These are phyloP conservation scores for Acropora yongei DNA, from an alignment of 64 coral and sea anemone genomes.

Conservation along the genomic window DNA sequence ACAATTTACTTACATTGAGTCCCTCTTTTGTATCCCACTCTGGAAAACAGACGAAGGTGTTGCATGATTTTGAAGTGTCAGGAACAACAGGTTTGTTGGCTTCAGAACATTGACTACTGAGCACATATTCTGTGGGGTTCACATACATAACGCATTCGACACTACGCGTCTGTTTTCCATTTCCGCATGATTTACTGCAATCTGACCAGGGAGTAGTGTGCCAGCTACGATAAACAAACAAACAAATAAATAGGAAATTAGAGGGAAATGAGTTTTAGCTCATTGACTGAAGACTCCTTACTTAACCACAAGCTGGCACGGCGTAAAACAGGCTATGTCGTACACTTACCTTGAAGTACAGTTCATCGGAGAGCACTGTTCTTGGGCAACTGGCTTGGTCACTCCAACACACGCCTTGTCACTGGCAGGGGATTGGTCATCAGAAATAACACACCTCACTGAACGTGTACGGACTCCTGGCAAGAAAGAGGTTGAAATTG, in stretches of 20 bases:
- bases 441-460: not conserved
- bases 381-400: not conserved
- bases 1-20: not conserved
- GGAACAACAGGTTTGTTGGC: not conserved
- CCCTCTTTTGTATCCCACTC: constrained; percentile 22
- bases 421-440: constrained; percentile 13
- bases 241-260: too few relatives aligned
- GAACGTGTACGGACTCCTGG: not conserved
- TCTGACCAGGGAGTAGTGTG: not conserved
- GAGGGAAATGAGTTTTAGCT: not conserved
- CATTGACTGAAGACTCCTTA: too few relatives aligned
- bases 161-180: not conserved
- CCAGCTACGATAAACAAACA: constrained; percentile 1
- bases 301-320: too few relatives aligned
- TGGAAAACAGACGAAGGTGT: not conserved
- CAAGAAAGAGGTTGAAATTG: too few relatives aligned
- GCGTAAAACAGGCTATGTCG: not conserved
- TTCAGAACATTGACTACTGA: not conserved
- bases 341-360: not conserved
- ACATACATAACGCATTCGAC: constrained; percentile 7
- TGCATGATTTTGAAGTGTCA: not conserved
- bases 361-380: not conserved
- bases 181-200: constrained; percentile 22
- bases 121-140: not conserved
- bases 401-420: not conserved